Base-by-base conservation (phyloP, 2,113 vertebrate genomes). In the Syrmaticus mikado region DNA sequence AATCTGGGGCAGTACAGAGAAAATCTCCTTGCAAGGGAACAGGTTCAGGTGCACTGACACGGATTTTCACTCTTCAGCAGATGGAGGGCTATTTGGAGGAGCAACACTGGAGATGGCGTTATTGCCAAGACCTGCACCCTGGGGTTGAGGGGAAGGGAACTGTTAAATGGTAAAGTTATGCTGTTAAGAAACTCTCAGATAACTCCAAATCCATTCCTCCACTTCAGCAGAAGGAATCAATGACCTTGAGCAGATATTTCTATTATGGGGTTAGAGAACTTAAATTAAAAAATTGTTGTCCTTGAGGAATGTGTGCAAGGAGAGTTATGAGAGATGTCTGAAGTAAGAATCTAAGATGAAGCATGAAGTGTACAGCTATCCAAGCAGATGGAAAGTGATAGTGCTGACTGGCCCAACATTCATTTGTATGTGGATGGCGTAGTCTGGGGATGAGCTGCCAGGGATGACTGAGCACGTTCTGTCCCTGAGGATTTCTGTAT, bases 1-100 rank as follows among this genome's bases (percentile, higher is more conserved):
- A 94, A 96, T 95, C 95, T 96, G 87, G 95, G 94, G 82, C 95
- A 94, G 91, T 89, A 94, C 92, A 92, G 34, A 92, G 87, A 95
- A 96, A 87, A 92, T 89, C 89, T 96, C 87, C 85, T 89, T 94
- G 82, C 64, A 60, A 95, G 79, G 87, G 92, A 93, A 57, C 87
- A 77, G 72, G 65, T 94, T 96, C 82, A 92, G 95, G 92, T 95
- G 94, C 91, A 74, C 82, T 2, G 18, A 92, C 91, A 85, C 89
- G 0, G 1, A 89, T 89, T 96, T 95, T 95, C 85, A 80, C 91
- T 96, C 78, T 93, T 92, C 87, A 92, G 82, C 94, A 96, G 91
- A 96, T 91, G 92, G 95, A 93, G 96, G 92, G 46, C 87, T 96
- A 89, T 96, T 96, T 94, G 89, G 91, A 92, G 85, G 55, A 64